Conservation (phyloP, 2,888 invertebrate species). For the Cacoxenus indagator region DNA sequence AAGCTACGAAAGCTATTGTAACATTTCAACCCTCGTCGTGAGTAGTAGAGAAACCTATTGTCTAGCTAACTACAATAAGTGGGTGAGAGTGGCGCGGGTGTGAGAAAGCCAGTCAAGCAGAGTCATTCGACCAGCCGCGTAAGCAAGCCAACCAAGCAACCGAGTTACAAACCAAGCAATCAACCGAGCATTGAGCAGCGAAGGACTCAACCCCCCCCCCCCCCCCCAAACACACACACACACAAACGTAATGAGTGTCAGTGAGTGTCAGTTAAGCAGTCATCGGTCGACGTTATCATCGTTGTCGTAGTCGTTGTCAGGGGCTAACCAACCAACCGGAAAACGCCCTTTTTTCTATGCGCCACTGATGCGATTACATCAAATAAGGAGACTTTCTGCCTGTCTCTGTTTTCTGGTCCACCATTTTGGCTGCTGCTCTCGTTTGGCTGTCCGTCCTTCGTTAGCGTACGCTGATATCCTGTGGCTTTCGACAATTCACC, state of each 20-base stretch:
- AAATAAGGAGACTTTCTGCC: conserved; percentile 64
- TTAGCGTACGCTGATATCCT: conserved; percentile 46
- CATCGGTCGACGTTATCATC: background rate
- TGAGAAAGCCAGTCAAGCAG: conserved; percentile 8
- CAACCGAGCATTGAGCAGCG: conserved; percentile 15
- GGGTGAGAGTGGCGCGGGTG: background rate
- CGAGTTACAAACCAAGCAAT: conserved; percentile 26
- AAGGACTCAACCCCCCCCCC: conserved; percentile 13
- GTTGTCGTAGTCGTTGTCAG: conserved; percentile 13
- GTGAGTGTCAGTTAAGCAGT: background rate
- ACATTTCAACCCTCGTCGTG: conserved; percentile 59
- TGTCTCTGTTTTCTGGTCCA: conserved; percentile 36
- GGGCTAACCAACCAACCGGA: conserved; percentile 61
- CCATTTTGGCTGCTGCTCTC: conserved; percentile 8
- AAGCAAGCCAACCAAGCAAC: conserved; percentile 23
- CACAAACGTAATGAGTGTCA: conserved; percentile 3
- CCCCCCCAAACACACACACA: conserved; percentile 23
- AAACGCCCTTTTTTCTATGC: conserved; percentile 65
- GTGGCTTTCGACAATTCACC: conserved; percentile 71
- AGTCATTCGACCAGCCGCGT: conserved; percentile 25
- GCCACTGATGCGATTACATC: conserved; percentile 59
- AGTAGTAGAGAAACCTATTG: background rate
- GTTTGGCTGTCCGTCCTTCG: conserved; percentile 32
- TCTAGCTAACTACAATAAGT: background rate
- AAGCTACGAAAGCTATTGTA: conserved; percentile 66